Evolutionary conservation across 2,888 invertebrate genomes (phyloP), one percentile per base, ranked within the genome.

Genomic region (Pherbina coryleti): DNA sequence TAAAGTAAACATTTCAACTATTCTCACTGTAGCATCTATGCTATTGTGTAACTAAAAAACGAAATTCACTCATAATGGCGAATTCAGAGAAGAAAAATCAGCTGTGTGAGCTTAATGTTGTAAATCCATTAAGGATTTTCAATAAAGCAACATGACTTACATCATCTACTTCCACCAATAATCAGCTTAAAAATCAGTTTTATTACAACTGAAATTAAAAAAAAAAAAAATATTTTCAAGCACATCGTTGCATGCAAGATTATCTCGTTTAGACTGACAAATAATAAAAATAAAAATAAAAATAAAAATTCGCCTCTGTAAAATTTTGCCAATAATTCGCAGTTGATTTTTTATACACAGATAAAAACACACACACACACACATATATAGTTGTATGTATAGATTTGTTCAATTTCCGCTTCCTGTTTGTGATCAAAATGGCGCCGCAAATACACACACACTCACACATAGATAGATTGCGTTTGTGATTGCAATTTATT

Each of bases 381-480:
- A 22, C 14, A 60, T 57, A 57, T 5, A 22, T 60, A 7, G 1
- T 11, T 11, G 14, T 44, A 11, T 44, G 2, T 1, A 44, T 44
- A 44, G 44, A 44, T 44, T 44, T 44, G 44, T 44, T 44, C 44
- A 44, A 69, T 51, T 53, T 69, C 69, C 69, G 22, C 28, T 69
- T 69, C 69, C 69, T 22, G 22, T 69, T 69, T 25, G 28, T 28
- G n/a, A 64, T 64, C 25, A 31, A 64, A 64, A 64, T 64, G 49
- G 51, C 69, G 28, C 17, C 69, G 17, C 28, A 69, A 51, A 9
- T 9, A 69, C 14, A 69, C 44, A 49, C 1, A 51, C 11, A 69
- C 25, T 17, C 0, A 62, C 28, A 64, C 44, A 22, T 11, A 34
- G 37, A 9, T 17, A 69, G 66, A 37, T 44, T 67, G 49, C 44